Evolutionary conservation across 2,113 vertebrate species (phyloP), one percentile per base, ranked within the genome.

Genomic region (Platichthys stellatus): DNA sequence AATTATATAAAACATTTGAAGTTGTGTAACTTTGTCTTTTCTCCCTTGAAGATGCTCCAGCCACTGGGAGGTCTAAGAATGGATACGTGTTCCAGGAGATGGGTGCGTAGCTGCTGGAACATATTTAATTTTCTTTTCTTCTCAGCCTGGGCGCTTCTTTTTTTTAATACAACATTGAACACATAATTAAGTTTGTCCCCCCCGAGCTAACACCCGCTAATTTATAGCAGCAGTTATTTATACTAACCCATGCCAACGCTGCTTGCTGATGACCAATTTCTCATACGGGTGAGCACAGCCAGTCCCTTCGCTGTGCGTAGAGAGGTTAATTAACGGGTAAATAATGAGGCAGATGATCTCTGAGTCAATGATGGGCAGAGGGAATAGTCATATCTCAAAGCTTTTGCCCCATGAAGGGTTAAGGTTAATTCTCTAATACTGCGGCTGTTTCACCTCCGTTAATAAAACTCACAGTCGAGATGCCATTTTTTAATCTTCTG

Each of bases 71-170:
- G 94, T 95, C 96, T 56, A 95, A 94, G 85, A 96, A 96, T 93
- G 96, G 95, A 84, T 95, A 94, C 87, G 94, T 94, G 83, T 93
- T 95, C 83, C 95, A 96, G 86, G 96, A 96, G 82, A 94, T 95
- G 86, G 95, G 96, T 95, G 70, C 0, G 84, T 85, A 79, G 15
- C 38, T 71, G 61, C 26, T 80, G 20, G 38, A 17, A 65, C 54
- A 21, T 8, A 59, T 67, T 24, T 21, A 24, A 68, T 79, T 63
- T 23, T 57, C 59, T 17, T 31, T 58, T 76, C n/a, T 56, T 47
- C 60, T 69, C 63, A 11, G 26, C 51, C 21, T 13, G 59, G n/a
- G 2, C 40, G 17, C 54, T 65, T 21, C 6, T 72, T 9, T 81
- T 43, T 64, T 24, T 18, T 4, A 54, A 51, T 8, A 12, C 13